Evolutionary conservation across 2,888 invertebrate species (phyloP), one percentile per base, ranked within the genome.

Genomic region (Artemia sinica): DNA sequence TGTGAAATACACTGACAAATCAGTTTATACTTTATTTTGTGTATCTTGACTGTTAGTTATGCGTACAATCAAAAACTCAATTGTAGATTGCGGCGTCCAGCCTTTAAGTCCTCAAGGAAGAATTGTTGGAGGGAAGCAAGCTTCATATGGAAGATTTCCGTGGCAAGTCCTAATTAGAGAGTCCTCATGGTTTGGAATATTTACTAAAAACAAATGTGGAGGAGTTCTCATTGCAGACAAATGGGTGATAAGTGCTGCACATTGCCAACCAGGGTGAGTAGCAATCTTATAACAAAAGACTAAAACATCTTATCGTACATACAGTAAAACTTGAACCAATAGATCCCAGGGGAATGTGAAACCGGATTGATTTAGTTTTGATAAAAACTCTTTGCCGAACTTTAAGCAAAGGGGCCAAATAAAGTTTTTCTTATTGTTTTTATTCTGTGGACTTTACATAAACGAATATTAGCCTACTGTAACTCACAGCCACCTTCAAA

Each of bases 121-220:
- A 73, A 91, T 93, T 72, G 93, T 93, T 6, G 92, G 92, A 68
- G 93, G 93, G 4, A 90, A 89, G 78, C 87, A 87, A 69, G 85
- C 91, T 0, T 82, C 82, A 7, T 91, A 91, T 75, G 93, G 92
- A 4, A 87, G 87, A 75, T 93, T 88, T 84, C 93, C 93, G 0
- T 93, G 93, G 93, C 92, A 93, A 76, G 92, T 91, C 1, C 80
- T 93, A 49, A 90, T 93, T 0, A 82, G 91, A 52, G 93, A 93
- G 78, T 89, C 91, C 2, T 92, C 92, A 0, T 93, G 92, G 92
- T 80, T 93, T 65, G 93, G 93, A 0, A 83, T 93, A 28, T 91
- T 93, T 78, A 91, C 91, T 67, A 93, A 93, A 78, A 93, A 93
- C 79, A 93, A 93, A 79, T 94, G 93, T 76, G 93, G 93, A 1